Percentiles rank a stretch among this genome's conserved stretches.
Conservation (phyloP, 2,888 invertebrate genomes). For the Xestia ashworthii region DNA sequence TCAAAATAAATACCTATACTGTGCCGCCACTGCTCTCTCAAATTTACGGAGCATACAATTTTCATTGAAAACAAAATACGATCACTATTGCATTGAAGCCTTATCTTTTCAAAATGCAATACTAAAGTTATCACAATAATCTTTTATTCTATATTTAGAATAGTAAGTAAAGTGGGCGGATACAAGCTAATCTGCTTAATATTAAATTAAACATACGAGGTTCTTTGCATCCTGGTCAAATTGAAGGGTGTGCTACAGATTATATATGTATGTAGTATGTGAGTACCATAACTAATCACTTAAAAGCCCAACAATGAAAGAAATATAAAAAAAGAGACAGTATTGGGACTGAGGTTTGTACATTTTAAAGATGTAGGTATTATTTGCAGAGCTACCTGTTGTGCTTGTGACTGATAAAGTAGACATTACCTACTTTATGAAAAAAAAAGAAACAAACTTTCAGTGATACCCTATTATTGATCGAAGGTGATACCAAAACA, state of each 20-base stretch:
- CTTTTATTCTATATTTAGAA: conserved; percentile 11
- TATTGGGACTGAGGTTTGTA: not conserved
- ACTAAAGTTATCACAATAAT: not conserved
- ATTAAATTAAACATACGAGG: not conserved
- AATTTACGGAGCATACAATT: not conserved
- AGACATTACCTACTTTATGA: conserved; percentile 1
- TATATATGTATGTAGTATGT: not conserved
- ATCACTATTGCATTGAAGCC: conserved; percentile 1
- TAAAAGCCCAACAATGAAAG: not conserved
- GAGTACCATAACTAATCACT: not conserved
- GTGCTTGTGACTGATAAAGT: not conserved
- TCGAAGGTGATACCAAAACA: not conserved
- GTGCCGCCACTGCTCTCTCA: not conserved
- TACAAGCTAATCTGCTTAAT: conserved; percentile 19
- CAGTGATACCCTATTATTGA: no score
- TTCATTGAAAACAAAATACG: not conserved
- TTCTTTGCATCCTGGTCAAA: no score
- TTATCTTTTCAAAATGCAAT: conserved; percentile 37
- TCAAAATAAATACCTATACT: conserved; percentile 5
- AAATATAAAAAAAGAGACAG: not conserved
- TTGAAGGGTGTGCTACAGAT: no score
- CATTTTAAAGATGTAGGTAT: not conserved
- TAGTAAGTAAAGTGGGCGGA: not conserved
- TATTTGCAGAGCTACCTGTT: not conserved
- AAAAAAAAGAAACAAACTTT: not conserved